These are phyloP conservation scores for Ciconia boyciana DNA, from an alignment of 2,113 vertebrate species.

Conservation along the genomic window DNA sequence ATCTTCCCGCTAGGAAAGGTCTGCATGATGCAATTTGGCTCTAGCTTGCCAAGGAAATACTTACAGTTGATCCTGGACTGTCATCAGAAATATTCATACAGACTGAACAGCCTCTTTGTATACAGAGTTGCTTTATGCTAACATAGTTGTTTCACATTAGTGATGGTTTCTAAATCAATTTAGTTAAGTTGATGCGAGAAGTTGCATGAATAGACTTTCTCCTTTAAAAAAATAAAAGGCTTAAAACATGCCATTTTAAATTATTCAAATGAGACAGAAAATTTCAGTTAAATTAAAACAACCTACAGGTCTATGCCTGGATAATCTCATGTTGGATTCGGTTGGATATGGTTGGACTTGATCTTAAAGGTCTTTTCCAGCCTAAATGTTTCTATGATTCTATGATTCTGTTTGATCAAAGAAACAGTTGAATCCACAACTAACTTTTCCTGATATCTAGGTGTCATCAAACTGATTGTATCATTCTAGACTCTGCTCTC, in stretches of 20 bases:
- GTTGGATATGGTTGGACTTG: neutral
- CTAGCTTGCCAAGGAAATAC: neutral
- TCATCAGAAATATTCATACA: neutral
- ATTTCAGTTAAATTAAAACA: neutral
- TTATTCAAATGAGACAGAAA: neutral
- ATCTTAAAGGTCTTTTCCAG: neutral
- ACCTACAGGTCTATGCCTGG: neutral
- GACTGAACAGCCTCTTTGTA: neutral
- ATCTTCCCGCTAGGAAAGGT: neutral
- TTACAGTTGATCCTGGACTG: neutral
- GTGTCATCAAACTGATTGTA: neutral
- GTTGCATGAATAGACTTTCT: neutral
- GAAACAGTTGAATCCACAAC: neutral
- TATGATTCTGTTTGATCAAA: neutral
- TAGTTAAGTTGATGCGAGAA: neutral
- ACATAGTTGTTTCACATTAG: neutral
- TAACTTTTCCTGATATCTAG: neutral
- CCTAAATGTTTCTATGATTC: neutral
- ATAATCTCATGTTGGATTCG: neutral
- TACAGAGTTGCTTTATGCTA: neutral
- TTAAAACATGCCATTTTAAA: neutral
- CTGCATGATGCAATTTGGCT: neutral
- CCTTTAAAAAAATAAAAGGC: neutral
- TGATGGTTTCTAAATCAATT: neutral
- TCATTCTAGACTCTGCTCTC: neutral